Evolutionary conservation across 2,888 invertebrate species (phyloP).

Genomic region (Ectemnius continuus): DNA sequence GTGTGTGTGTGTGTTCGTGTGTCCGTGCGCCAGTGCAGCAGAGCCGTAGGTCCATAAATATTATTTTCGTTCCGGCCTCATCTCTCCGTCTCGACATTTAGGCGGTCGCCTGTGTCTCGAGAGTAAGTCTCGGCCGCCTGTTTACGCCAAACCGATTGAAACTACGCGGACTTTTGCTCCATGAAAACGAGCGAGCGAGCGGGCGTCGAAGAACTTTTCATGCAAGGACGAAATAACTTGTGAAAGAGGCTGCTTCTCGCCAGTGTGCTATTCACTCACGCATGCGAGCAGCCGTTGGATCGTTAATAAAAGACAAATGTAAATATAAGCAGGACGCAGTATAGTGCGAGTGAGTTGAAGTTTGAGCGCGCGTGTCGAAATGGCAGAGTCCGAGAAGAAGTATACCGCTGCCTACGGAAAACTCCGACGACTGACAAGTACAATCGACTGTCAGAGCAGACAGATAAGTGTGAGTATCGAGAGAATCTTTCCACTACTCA

Average conservation of each 20-base stretch:
- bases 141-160: constrained; percentile 1
- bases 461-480: constrained; percentile 83
- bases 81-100: background rate
- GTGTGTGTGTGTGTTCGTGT: too few relatives aligned
- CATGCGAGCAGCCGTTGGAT: background rate
- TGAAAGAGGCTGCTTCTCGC: constrained; percentile 1
- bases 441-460: constrained; percentile 82
- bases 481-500: too few relatives aligned
- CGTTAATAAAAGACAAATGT: constrained; percentile 12
- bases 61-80: constrained; percentile 49
- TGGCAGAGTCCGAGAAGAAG: constrained; percentile 74
- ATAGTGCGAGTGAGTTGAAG: background rate
- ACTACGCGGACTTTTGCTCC: background rate
- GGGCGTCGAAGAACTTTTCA: too few relatives aligned
- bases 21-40: too few relatives aligned
- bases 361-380: constrained; percentile 29
- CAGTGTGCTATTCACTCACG: background rate
- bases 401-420: constrained; percentile 86
- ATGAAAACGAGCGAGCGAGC: too few relatives aligned
- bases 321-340: constrained; percentile 7
- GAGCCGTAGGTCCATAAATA: constrained; percentile 52
- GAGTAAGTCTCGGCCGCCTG: constrained; percentile 27
- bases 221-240: background rate
- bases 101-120: constrained; percentile 8
- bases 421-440: constrained; percentile 83